Percentiles rank a stretch among this genome's conserved stretches.
These are phyloP conservation scores for Apolygus lucorum DNA, from an alignment of 1,140 invertebrate species.

Conservation along the genomic window DNA sequence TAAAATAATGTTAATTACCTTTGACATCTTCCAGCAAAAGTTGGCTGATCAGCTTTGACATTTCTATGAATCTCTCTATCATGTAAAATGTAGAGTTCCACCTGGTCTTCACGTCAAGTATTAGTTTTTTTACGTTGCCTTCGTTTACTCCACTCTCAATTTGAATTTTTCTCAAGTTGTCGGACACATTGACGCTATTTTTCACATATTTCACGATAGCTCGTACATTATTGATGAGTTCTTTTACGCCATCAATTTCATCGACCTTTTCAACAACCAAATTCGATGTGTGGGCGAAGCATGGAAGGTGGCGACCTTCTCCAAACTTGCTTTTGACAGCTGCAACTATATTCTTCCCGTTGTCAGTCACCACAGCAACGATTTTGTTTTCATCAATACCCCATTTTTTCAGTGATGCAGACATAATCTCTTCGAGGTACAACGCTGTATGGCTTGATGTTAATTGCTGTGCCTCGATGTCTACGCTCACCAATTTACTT, in stretches of 20 bases:
- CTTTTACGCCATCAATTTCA: background rate
- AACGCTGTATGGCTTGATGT: background rate
- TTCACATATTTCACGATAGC: background rate
- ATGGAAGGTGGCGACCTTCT: background rate
- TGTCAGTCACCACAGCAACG: background rate
- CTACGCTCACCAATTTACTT: background rate
- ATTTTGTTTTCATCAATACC: background rate
- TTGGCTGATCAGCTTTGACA: constrained; percentile 35
- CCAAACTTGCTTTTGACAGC: background rate
- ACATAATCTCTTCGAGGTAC: background rate
- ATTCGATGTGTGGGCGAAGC: background rate
- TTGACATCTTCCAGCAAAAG: constrained; percentile 37
- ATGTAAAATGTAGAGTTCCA: constrained; percentile 40
- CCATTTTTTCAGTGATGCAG: background rate
- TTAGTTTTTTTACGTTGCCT: constrained; percentile 32
- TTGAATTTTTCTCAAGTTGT: background rate
- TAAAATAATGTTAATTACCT: too few species aligned
- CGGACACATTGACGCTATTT: background rate
- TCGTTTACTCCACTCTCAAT: background rate
- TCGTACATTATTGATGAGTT: background rate
- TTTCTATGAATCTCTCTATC: constrained; percentile 39
- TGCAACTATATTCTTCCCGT: background rate
- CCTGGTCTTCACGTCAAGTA: constrained; percentile 36
- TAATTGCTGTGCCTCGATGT: background rate
- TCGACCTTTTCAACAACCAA: background rate